Evolutionary conservation across 2,888 invertebrate species (phyloP), one percentile per base, ranked within the genome.

Genomic region (Drosophila borealis): DNA sequence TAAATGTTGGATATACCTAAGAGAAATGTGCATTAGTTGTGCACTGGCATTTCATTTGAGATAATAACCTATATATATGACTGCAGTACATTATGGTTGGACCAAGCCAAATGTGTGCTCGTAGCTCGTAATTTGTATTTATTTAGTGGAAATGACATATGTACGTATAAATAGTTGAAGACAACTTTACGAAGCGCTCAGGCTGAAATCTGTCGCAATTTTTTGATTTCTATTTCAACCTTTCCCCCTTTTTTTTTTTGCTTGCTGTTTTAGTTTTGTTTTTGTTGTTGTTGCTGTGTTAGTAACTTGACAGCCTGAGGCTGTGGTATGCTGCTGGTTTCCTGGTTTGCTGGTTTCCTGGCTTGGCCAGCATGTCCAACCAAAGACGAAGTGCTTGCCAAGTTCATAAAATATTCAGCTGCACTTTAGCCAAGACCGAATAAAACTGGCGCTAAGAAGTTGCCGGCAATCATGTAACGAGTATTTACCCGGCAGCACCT

Each of bases 361-460:
- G 21, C 19, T 25, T 56, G 45, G 17, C 49, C 56, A 63, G 53
- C 60, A 41, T 70, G 77, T 62, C 64, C 72, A 73, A 71, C 78
- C 78, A 41, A 74, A 85, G 77, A 82, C 78, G 78, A 78, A 86
- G 89, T 80, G 67, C 84, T 86, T 76, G 76, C 72, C 82, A 86
- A 89, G 71, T 89, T 88, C 77, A 80, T 88, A 80, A 90, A 90
- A 88, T 88, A 88, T 90, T 90, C 90, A 90, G 78, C 75, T 85
- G 89, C 88, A 88, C 90, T 88, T 90, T 82, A 77, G 72, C 75
- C 76, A 67, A 76, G 72, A 89, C 65, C 42, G 44, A 44, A 21
- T 51, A 21, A 51, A 78, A 77, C 77, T 71, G 85, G 68, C 74
- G 78, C 71, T 88, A 88, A 85, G 90, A 88, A 88, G 71, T 87